phyloP scores from a whole-genome alignment of 2,888 invertebrate species.

The Eretmocerus hayati region DNA sequence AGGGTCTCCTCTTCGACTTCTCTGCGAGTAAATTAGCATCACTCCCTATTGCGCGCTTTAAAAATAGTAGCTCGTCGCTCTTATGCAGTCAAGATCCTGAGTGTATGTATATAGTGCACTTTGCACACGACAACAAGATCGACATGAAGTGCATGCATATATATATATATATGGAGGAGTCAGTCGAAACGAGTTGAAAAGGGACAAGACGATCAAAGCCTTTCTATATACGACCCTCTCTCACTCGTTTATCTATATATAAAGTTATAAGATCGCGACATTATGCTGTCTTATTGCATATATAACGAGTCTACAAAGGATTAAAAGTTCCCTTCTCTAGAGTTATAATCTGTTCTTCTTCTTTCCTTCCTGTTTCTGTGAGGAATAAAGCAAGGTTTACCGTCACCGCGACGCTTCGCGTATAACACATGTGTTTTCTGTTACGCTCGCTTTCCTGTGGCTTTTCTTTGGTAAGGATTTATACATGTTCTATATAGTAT shows the following conservation, averaged over 20 bases:
- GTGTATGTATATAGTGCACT: no score
- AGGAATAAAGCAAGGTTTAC: slow-evolving; percentile 2
- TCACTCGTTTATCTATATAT: slow-evolving; percentile 28
- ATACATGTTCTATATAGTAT: no score
- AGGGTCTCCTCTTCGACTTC: neutral
- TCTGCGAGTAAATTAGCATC: slow-evolving; percentile 9
- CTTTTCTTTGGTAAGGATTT: no score
- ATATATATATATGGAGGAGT: no score
- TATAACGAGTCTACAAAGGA: slow-evolving; percentile 25
- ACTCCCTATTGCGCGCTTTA: slow-evolving; percentile 2
- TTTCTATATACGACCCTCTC: slow-evolving; percentile 1
- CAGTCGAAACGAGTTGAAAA: slow-evolving; percentile 13
- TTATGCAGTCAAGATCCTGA: no score
- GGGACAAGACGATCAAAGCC: slow-evolving; percentile 21
- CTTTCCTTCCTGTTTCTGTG: slow-evolving; percentile 3
- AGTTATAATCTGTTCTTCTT: neutral
- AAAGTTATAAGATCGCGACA: slow-evolving; percentile 25
- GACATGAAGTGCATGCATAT: no score
- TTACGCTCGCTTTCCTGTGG: neutral
- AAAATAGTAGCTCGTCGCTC: slow-evolving; percentile 13
- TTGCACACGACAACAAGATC: no score
- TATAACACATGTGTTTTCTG: neutral
- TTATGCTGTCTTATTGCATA: no score
- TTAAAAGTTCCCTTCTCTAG: slow-evolving; percentile 1
- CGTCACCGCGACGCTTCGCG: no score